Base-by-base conservation (phyloP, 1,140 invertebrate species). In the Apis dorsata region DNA sequence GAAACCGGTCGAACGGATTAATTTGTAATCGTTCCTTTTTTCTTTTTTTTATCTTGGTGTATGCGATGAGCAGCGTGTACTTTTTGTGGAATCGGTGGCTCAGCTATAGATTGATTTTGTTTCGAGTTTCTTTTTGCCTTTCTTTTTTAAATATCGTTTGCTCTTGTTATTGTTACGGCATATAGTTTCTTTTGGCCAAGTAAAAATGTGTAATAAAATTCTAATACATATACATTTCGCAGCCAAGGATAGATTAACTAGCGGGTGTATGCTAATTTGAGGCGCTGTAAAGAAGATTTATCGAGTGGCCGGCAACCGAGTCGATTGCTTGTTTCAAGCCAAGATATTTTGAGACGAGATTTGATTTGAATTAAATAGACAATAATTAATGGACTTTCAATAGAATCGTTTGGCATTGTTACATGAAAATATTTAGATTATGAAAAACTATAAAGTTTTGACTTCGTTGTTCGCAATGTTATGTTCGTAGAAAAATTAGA, bases 1-100 rank as follows among this genome's bases (percentile, higher is more conserved):
- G 71, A 62, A 75, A 75, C 51, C 51, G 15, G 71, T 51, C 63
- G 57, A 74, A 65, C 62, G 60, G 79, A 81, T 63, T 81, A 66
- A 81, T 81, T 44, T 17, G 71, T 74, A 12, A 72, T 81, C 51
- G 51, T 66, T 57, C 60, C 65, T 81, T 74, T 49, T 60, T 62
- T 34, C 12, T 1, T 74, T 81, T 74, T 49, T 60, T 62, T 34
- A 28, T 2, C n/a, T 19, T 0, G 1, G n/a, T 2, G 21, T 0
- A 15, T 60, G 49, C n/a, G 57, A 17, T 53, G 53, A 28, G 10
- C 57, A 62, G 21, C 57, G 34, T 15, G 57, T 63, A 51, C 51
- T 65, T 65, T 55, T 49, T 17, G 71, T 17, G 21, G 53, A 57
- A 65, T 72, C 13, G 17, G 49, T 62, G 17, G 51, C 62, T 57